A percentile compares a stretch with the other conserved stretches of the same genome.
Evolutionary conservation across 2,888 invertebrate genomes (phyloP).

Genomic region (Metacarcinus magister): DNA sequence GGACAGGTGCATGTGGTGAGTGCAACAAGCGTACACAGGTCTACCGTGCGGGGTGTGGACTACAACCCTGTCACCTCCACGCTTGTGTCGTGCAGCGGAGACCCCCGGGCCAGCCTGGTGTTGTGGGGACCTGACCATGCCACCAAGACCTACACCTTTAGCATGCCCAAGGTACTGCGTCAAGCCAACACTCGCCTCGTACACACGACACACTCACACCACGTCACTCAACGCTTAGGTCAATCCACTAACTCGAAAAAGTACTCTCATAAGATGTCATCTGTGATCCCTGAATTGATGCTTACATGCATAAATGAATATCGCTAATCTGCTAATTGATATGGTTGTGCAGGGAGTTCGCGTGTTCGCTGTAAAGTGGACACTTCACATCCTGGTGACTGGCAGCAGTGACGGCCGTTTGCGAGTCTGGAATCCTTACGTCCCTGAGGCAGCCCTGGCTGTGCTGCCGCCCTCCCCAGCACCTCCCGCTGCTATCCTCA

Average conservation of each 20-base stretch:
- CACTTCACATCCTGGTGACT: slow-evolving; percentile 73
- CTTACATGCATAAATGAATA: not conserved
- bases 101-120: slow-evolving; percentile 70
- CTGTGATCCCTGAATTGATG: not conserved
- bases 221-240: not conserved
- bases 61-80: slow-evolving; percentile 69
- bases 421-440: slow-evolving; percentile 77
- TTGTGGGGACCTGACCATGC: slow-evolving; percentile 71
- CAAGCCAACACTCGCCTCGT: not conserved
- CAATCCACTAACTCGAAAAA: not conserved
- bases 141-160: slow-evolving; percentile 75
- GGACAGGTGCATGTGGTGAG: slow-evolving; percentile 52
- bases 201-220: not conserved
- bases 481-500: slow-evolving; percentile 59
- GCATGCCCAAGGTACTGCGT: slow-evolving; percentile 65
- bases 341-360: slow-evolving; percentile 73
- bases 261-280: not conserved
- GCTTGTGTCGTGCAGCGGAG: slow-evolving; percentile 75
- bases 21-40: slow-evolving; percentile 53
- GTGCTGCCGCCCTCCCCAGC: slow-evolving; percentile 72
- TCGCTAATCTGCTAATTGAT: not conserved
- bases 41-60: slow-evolving; percentile 60
- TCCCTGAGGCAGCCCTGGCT: slow-evolving; percentile 71
- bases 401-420: slow-evolving; percentile 75
- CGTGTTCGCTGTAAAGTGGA: slow-evolving; percentile 71